Base-by-base conservation (phyloP, 2,888 invertebrate species). In the Drosophila longiperda region DNA sequence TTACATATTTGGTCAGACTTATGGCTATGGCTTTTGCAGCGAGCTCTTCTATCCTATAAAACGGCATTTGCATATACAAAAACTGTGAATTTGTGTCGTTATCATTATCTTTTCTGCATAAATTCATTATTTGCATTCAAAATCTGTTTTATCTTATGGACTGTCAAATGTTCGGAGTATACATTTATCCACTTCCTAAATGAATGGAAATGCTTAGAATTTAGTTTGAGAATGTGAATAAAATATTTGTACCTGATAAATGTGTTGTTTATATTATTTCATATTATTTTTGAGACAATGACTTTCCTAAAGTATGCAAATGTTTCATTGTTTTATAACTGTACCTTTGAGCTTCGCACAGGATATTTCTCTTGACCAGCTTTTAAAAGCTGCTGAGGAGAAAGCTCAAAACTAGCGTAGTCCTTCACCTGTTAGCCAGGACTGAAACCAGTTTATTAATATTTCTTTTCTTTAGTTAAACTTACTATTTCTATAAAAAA, bases 361-460 rank as follows among this genome's bases (percentile, higher is more conserved):
- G 52, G 29, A 15, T 58, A 58, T 23, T 33, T 49, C 3, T 1
- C 9, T 8, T 20, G 20, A 4, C 20, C n/a, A 53, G 53, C 17
- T 29, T 29, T 15, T 15, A 17, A 54, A 54, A 23, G 23, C 23
- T 54, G 8, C 6, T 23, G 36, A n/a, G 12, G 23, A 12, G 3
- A 62, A 66, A 63, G 63, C 52, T 53, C 36, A 34, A 12, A 11
- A n/a, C 26, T 52, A 68, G 68, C 57, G 11, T 32, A 36, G 42
- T 2, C 32, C 42, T 36, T n/a, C 40, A 57, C 55, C 50, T 8
- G 34, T 2, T 23, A 55, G 49, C 29, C 17, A 6, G 40, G 20
- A 40, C 40, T 7, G 9, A 33, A 38, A 66, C 50, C 50, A 26
- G 33, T 34, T 34, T 17, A 45, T 23, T 23, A 15, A 20, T 20